Evolutionary conservation across 2,888 invertebrate genomes (phyloP).

Genomic region (Pollenia griseotomentosa): DNA sequence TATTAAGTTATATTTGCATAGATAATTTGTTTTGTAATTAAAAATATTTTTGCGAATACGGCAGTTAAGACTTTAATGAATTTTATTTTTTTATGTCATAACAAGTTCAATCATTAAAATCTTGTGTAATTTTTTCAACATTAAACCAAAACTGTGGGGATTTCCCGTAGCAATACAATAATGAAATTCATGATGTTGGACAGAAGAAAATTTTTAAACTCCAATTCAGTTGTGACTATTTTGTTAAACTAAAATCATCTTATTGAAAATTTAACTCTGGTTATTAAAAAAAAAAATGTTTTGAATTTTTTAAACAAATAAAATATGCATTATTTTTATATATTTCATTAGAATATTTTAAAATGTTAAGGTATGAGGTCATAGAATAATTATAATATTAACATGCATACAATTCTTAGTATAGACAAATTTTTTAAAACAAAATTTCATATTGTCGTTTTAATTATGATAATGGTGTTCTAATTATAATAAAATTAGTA

Average conservation of each 20-base stretch:
- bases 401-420: no score
- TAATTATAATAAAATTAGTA: no score
- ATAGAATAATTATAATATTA: background rate
- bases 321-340: background rate
- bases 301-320: background rate
- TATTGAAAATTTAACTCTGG: background rate
- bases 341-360: background rate
- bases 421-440: no score
- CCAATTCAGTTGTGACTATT: slow-evolving; percentile 2
- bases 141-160: slow-evolving; percentile 8
- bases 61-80: no score
- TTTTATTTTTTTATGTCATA: no score
- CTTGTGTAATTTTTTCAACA: background rate
- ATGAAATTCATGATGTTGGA: background rate
- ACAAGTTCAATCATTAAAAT: no score
- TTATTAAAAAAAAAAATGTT: background rate
- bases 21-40: no score
- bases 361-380: slow-evolving; percentile 32
- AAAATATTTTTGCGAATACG: no score
- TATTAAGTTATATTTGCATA: no score
- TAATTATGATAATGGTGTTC: no score
- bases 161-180: background rate
- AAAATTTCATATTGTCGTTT: no score
- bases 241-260: slow-evolving; percentile 7
- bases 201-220: background rate